phyloP scores from a whole-genome alignment of 2,797 vertebrate genomes.

The Bradypodion pumilum region DNA sequence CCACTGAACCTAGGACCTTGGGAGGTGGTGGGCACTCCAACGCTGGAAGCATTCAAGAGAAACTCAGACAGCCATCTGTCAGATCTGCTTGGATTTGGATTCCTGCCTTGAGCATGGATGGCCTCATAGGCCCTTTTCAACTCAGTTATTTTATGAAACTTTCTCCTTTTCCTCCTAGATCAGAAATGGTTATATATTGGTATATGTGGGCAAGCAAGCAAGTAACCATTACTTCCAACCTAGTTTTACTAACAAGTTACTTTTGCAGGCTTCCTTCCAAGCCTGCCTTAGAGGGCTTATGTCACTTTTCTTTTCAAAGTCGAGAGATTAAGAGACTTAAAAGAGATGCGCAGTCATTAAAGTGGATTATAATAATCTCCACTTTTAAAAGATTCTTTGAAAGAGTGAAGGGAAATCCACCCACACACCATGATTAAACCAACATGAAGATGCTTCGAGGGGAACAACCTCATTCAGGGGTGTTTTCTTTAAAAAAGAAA shows the following conservation, averaged over 20 bases:
- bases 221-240: neutral
- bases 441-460: neutral
- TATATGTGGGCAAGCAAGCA: neutral
- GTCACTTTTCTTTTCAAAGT: neutral
- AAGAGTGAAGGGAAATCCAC: slow-evolving; percentile 2
- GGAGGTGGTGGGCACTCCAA: no score
- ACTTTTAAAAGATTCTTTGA: neutral
- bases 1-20: no score
- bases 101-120: no score
- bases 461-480: neutral
- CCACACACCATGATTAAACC: neutral
- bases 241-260: neutral
- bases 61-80: no score
- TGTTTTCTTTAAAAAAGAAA: neutral
- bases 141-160: no score
- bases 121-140: no score
- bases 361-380: neutral
- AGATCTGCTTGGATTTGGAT: no score
- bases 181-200: neutral
- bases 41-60: no score
- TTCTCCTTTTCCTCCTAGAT: neutral
- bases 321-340: neutral
- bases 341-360: neutral
- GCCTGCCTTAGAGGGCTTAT: neutral
- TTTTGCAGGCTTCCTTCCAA: neutral